phyloP scores from a whole-genome alignment of 2,888 invertebrate genomes.

The Pollenia angustigena region DNA sequence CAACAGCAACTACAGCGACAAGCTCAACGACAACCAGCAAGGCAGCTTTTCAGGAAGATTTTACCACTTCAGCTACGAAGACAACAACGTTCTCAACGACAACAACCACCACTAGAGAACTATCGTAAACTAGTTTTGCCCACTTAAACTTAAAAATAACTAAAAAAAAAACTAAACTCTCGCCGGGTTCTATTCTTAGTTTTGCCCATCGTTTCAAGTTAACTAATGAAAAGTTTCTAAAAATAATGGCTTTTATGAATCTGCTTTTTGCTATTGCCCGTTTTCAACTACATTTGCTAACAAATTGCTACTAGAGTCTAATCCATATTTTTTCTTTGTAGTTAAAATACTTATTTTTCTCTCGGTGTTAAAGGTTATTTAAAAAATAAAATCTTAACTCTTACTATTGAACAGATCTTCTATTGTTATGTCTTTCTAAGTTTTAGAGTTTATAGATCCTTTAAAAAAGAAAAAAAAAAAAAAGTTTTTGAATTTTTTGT shows the following conservation, averaged over 20 bases:
- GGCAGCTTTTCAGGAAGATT: conserved; percentile 49
- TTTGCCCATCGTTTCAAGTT: background rate
- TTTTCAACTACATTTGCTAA: conserved; percentile 75
- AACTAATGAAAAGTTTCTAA: conserved; percentile 11
- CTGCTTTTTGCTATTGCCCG: conserved; percentile 61
- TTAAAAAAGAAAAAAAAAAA: background rate
- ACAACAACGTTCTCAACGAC: background rate
- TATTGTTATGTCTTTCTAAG: conserved; percentile 48
- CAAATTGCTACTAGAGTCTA: conserved; percentile 72
- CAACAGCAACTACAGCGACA: conserved; percentile 58
- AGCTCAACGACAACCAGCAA: conserved; percentile 50
- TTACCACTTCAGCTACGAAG: conserved; percentile 59
- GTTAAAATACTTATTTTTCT: conserved; percentile 65
- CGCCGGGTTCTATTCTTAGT: conserved; percentile 2
- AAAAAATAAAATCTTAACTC: conserved; percentile 23
- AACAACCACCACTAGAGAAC: conserved; percentile 33
- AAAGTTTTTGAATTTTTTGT: conserved; percentile 76
- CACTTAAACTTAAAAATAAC: background rate
- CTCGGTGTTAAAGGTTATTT: background rate
- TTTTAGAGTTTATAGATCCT: background rate
- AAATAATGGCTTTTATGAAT: conserved; percentile 27
- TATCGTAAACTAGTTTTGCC: conserved; percentile 1
- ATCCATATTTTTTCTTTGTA: conserved; percentile 73
- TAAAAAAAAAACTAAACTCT: background rate
- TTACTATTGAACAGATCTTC: conserved; percentile 80